Percentiles rank a stretch among this genome's conserved stretches.
Conservation (phyloP, 2,113 vertebrate species). For the Lates calcarifer region DNA sequence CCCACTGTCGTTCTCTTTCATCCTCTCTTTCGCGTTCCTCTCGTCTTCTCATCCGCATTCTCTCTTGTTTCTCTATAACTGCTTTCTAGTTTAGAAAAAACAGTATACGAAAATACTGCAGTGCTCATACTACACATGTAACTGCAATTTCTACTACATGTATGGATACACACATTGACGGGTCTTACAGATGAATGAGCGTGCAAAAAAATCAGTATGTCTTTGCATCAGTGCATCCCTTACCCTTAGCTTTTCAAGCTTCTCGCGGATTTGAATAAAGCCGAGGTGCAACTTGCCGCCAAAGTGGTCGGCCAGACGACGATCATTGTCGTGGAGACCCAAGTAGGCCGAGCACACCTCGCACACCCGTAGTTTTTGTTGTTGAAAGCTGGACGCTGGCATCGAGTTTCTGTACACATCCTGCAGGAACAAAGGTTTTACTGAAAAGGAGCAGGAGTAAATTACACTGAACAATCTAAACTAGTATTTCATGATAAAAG, state of each 20-base stretch:
- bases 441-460: neutral
- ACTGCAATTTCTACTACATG: neutral
- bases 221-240: conserved; percentile 4
- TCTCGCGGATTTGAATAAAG: conserved; percentile 99
- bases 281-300: conserved; percentile 98
- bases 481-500: neutral
- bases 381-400: conserved; percentile 99
- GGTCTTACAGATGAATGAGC: neutral
- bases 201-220: neutral
- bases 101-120: neutral
- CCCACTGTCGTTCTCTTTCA: conserved; percentile 80
- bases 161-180: neutral
- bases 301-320: conserved; percentile 97
- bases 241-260: conserved; percentile 97
- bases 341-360: conserved; percentile 98
- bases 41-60: conserved; percentile 91
- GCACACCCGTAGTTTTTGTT: conserved; percentile 97
- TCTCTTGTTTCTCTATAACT: conserved; percentile 95
- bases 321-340: conserved; percentile 98
- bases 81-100: conserved; percentile 86
- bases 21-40: conserved; percentile 95
- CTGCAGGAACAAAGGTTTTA: conserved; percentile 75
- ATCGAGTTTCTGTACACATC: conserved; percentile 99
- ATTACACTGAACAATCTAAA: neutral
- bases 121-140: neutral